Evolutionary conservation across 1,140 invertebrate genomes (phyloP), one percentile per base, ranked within the genome.

Genomic region (Leptopilina boulardi): DNA sequence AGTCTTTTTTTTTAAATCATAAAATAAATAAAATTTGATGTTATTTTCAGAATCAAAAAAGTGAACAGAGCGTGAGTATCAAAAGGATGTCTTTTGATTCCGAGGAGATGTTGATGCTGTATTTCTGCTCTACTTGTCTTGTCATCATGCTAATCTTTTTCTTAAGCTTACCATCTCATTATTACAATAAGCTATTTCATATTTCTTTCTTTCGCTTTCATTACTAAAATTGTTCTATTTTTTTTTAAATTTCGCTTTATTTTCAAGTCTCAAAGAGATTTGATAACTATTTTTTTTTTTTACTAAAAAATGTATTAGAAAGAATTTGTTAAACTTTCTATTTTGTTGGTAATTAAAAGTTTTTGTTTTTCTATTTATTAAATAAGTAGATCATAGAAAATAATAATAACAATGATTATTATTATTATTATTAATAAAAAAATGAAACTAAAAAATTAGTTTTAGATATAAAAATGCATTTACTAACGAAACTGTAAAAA

Each of bases 61-160:
- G 87, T 81, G 84, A 88, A 59, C 86, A 90, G 87, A 88, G 83
- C 84, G 91, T 92, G 89, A 92, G 91, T 92, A 91, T 87, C 80
- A 80, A 38, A 79, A 73, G 79, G 81, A 77, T 83, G 79, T 73
- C 75, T 75, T 82, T 82, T 78, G 79, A 51, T 59, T 82, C 82
- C 80, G 74, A 80, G 71, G 80, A 85, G 75, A 79, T 85, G 82
- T 82, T 87, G 82, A 85, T 78, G 79, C 84, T 87, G 79, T 85
- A 82, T 83, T 83, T 89, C 83, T 87, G 81, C 87, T 89, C 86
- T 83, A 86, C 86, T 89, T 89, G 77, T 78, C 80, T 87, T 87
- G 82, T 85, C 83, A 76, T 84, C 84, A 83, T 75, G 83, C 70
- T 66, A 66, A 23, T 34, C 23, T 66, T 87, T 59, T 80, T 82